Conservation (phyloP, 2,888 invertebrate species). For the Gnatocerus cornutus region DNA sequence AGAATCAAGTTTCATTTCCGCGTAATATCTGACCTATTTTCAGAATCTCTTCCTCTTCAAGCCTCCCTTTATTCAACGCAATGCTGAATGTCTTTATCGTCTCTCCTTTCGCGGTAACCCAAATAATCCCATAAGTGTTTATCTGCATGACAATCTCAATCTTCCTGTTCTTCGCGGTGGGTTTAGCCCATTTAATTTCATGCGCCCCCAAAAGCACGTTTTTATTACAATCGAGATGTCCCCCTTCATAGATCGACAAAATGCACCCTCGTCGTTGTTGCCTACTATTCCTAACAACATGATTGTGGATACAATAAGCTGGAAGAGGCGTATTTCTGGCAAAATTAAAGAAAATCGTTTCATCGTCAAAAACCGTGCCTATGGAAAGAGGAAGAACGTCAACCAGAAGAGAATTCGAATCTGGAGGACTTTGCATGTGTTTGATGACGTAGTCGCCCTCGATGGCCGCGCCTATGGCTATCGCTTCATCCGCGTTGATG, state of each 20-base stretch:
- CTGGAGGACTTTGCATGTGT: conserved; percentile 9
- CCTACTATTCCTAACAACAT: conserved; percentile 2
- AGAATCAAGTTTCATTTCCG: not conserved
- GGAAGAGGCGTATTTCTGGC: conserved; percentile 51
- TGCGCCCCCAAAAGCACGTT: conserved; percentile 41
- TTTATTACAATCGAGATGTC: conserved; percentile 32
- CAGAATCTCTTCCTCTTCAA: conserved; percentile 36
- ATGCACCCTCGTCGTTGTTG: conserved; percentile 16
- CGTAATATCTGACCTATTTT: conserved; percentile 14
- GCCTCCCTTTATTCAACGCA: conserved; percentile 28
- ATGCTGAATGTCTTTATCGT: conserved; percentile 38
- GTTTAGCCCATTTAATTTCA: conserved; percentile 32
- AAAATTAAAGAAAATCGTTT: conserved; percentile 49
- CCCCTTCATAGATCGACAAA: conserved; percentile 39
- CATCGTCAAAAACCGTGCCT: conserved; percentile 50
- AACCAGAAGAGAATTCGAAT: conserved; percentile 16
- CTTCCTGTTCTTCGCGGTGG: not conserved
- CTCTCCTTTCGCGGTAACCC: conserved; percentile 32
- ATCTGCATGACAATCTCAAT: conserved; percentile 31
- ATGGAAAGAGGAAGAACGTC: conserved; percentile 54
- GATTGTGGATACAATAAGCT: conserved; percentile 13
- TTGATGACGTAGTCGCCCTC: conserved; percentile 42
- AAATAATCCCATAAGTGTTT: conserved; percentile 38
- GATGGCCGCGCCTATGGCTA: conserved; percentile 54
- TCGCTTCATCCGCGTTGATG: conserved; percentile 54